Percentiles rank a stretch among this genome's conserved stretches.
phyloP scores from a whole-genome alignment of 2,888 invertebrate species.

The Agrenia bidenticulata region DNA sequence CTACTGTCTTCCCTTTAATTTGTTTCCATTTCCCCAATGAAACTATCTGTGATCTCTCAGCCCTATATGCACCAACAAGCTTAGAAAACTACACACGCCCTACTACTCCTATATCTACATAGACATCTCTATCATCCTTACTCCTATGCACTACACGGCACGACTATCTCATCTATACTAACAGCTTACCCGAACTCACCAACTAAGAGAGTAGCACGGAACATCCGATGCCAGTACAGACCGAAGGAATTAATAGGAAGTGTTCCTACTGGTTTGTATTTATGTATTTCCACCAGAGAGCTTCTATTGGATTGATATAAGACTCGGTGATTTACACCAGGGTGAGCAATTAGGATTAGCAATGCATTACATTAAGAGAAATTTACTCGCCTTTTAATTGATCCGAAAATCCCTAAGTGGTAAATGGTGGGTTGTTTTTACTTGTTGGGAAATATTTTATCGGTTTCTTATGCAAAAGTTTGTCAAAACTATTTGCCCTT shows the following conservation, averaged over 20 bases:
- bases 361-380: constrained; percentile 23
- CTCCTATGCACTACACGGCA: not conserved
- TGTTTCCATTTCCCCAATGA: constrained; percentile 21
- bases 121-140: not conserved
- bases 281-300: not conserved
- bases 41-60: constrained; percentile 9
- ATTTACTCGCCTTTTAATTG: constrained; percentile 20
- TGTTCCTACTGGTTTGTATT: not conserved
- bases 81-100: too few species aligned
- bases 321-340: not conserved
- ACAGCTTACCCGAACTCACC: not conserved
- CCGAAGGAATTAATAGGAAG: not conserved
- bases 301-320: not conserved
- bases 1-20: constrained; percentile 27
- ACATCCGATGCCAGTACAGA: too few species aligned
- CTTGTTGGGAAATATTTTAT: not conserved
- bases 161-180: not conserved
- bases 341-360: constrained; percentile 27
- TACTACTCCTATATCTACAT: too few species aligned
- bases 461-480: too few species aligned
- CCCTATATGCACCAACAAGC: too few species aligned
- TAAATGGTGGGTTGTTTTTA: not conserved
- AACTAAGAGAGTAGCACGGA: not conserved
- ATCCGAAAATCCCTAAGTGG: constrained; percentile 22
- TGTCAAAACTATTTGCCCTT: too few species aligned